Base-by-base conservation (phyloP, 2,797 vertebrate species). In the Menidia menidia region DNA sequence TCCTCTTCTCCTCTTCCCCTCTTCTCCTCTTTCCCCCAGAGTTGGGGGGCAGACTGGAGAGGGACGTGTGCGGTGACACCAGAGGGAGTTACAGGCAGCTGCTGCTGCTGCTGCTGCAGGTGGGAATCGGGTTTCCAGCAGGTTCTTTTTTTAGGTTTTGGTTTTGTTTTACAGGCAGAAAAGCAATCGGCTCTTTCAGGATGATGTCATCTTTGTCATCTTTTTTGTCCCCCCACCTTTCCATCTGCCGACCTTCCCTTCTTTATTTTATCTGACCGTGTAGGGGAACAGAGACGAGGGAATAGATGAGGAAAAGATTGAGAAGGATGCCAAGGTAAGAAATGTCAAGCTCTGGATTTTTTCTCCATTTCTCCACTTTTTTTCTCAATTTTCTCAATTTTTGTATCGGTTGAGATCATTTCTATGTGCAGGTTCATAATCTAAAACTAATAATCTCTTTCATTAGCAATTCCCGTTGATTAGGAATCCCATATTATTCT, bases 31-130 rank as follows among this genome's bases (percentile, higher is more conserved):
- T 83, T 82, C 82, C 48, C 71, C 42, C 93, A 99, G 98, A 98
- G 70, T 96, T 96, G 25, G 93, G 93, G 62, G 84, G 90, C 6
- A 94, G 90, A 75, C 91, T 99, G 89, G 97, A 99, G 89, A 97
- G 97, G 19, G 95, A 96, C 64, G 92, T 99, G 82, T 94, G 92
- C 43, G 89, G 94, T 54, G 97, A 99, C 70, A 98, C 98, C 0
- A 95, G 96, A 0, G 97, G 98, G 35, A 84, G 91, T 85, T 99
- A 96, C 83, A 95, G 97, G 90, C 95, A 92, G 33, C 90, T 99
- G 80, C 80, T 99, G 90, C 94, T 99, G 81, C 96, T 98, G 74
- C 94, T 99, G 43, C 91, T 97, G 47, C 97, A 99, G 97, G 97
- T 99, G 92, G 13, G 58, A 31, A 7, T 25, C 25, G 25, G 89